These are phyloP conservation scores for Gadus macrocephalus DNA, from an alignment of 2,113 vertebrate genomes.

Conservation along the genomic window DNA sequence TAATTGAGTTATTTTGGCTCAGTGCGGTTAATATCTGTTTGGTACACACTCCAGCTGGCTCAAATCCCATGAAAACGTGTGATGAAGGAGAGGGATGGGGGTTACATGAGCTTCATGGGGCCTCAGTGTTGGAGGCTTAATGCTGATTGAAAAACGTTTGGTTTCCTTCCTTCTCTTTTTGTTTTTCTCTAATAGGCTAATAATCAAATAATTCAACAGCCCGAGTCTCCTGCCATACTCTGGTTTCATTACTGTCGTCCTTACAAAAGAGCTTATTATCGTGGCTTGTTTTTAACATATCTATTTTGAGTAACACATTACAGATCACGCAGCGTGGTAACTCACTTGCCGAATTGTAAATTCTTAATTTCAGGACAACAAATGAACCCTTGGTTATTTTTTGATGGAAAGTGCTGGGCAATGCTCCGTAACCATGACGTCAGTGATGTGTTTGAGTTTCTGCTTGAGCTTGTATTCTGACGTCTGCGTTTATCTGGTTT, in stretches of 20 bases:
- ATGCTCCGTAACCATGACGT: background rate
- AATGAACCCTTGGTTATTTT: background rate
- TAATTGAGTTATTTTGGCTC: too few relatives aligned
- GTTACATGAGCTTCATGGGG: conserved; percentile 37
- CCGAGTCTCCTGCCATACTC: background rate
- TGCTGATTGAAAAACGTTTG: conserved; percentile 13
- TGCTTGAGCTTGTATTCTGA: background rate
- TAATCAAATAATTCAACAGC: conserved; percentile 18
- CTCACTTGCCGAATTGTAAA: conserved; percentile 9
- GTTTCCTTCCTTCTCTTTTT: background rate
- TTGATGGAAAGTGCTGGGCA: too few relatives aligned
- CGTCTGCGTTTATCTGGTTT: background rate
- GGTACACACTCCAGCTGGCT: conserved; percentile 24
- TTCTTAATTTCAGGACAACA: background rate
- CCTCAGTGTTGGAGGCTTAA: conserved; percentile 19
- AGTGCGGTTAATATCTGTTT: conserved; percentile 33
- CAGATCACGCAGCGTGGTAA: conserved; percentile 1
- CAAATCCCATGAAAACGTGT: conserved; percentile 22
- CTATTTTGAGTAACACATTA: conserved; percentile 15
- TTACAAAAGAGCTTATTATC: background rate
- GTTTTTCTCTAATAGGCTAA: conserved; percentile 12
- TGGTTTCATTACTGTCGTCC: background rate
- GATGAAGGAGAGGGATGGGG: conserved; percentile 31
- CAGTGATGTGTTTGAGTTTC: background rate
- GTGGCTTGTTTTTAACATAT: background rate